A percentile compares a stretch with the other conserved stretches of the same genome.
Conservation (phyloP, 2,113 vertebrate genomes). For the Urocitellus parryii region DNA sequence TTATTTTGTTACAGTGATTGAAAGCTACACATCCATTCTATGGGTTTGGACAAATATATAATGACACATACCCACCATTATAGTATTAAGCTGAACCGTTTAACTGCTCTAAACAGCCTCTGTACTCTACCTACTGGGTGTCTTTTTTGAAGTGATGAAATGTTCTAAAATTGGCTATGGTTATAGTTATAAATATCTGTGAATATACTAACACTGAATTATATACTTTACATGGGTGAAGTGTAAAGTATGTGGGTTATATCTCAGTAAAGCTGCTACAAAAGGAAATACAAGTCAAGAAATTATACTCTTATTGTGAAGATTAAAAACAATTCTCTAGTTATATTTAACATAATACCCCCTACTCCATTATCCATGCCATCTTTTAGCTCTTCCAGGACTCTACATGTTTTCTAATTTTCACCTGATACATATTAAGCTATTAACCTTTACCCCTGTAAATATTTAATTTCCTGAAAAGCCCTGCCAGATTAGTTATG, state of each 20-base stretch:
- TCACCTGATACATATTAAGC: background rate
- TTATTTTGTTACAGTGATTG: background rate
- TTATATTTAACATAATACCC: background rate
- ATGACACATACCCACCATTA: background rate
- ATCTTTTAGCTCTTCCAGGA: background rate
- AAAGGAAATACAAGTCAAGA: background rate
- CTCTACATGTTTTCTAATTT: background rate
- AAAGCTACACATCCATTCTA: background rate
- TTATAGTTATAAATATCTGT: background rate
- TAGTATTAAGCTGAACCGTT: background rate
- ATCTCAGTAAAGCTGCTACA: background rate
- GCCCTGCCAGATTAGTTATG: background rate
- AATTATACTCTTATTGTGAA: background rate
- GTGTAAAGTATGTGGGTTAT: background rate
- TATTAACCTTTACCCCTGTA: background rate
- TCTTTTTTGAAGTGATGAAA: background rate
- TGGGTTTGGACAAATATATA: background rate
- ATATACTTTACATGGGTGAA: background rate
- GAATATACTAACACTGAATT: slow-evolving; percentile 16
- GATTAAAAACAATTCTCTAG: slow-evolving; percentile 3
- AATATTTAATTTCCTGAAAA: background rate
- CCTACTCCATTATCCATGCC: background rate
- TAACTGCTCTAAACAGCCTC: slow-evolving; percentile 2
- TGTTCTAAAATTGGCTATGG: background rate
- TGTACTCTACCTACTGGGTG: background rate